A percentile compares a stretch with the other conserved stretches of the same genome.
Evolutionary conservation across 2,888 invertebrate genomes (phyloP).

Genomic region (Pomacea canaliculata): DNA sequence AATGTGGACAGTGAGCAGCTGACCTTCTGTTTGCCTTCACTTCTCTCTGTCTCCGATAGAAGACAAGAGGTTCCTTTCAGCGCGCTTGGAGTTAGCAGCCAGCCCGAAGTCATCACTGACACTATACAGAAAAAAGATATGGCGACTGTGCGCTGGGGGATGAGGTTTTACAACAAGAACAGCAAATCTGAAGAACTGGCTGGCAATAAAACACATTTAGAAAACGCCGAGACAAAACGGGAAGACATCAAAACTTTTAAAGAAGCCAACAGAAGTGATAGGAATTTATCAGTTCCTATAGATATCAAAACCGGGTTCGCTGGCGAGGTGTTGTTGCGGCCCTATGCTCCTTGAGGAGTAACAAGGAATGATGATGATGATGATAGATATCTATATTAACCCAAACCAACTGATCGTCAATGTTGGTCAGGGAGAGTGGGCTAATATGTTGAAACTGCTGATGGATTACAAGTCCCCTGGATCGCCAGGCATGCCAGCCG

Average conservation of each 20-base stretch:
- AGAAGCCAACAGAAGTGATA: not conserved
- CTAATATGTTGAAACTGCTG: not conserved
- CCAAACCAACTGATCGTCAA: not conserved
- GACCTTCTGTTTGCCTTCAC: constrained; percentile 38
- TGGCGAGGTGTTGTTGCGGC: too few relatives aligned
- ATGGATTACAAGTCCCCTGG: not conserved
- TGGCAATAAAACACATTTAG: not conserved
- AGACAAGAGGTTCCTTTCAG: constrained; percentile 38
- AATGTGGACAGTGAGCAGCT: constrained; percentile 38
- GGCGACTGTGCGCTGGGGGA: constrained; percentile 41
- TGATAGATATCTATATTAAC: too few relatives aligned
- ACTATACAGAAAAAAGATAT: constrained; percentile 24
- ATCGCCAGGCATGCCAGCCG: not conserved
- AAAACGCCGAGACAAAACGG: not conserved
- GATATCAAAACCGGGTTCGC: too few relatives aligned
- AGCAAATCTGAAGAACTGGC: not conserved
- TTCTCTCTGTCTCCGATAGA: constrained; percentile 31
- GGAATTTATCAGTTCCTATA: not conserved
- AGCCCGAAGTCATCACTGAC: constrained; percentile 36
- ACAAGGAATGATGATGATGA: too few relatives aligned
- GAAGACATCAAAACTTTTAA: too few relatives aligned
- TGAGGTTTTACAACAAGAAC: constrained; percentile 33
- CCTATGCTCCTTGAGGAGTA: too few relatives aligned
- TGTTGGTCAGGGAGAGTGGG: constrained; percentile 12
- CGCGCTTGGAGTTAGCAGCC: constrained; percentile 37